Percentiles rank a stretch among this genome's conserved stretches.
These are phyloP conservation scores for Numida meleagris DNA, from an alignment of 2,113 vertebrate species.

Conservation along the genomic window DNA sequence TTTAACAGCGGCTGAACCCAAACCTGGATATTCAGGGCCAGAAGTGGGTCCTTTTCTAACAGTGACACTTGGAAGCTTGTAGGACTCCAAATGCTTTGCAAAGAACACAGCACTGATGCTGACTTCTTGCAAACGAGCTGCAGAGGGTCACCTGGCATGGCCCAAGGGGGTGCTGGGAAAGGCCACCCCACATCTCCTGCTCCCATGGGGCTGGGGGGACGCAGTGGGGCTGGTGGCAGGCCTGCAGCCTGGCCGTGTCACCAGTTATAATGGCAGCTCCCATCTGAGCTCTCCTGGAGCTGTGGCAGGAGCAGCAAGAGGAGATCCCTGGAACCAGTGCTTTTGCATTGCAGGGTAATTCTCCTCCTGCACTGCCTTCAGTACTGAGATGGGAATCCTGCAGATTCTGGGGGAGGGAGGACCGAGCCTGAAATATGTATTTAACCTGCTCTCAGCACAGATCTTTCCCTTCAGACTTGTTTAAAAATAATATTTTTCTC, in stretches of 20 bases:
- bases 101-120: accelerated
- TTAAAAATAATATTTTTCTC: slow-evolving; percentile 5
- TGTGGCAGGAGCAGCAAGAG: neutral
- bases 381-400: neutral
- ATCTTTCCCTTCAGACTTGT: neutral
- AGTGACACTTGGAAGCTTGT: neutral
- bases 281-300: neutral
- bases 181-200: accelerated
- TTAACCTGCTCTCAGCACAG: neutral
- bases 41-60: neutral
- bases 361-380: neutral
- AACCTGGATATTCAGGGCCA: neutral
- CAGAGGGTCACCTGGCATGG: neutral
- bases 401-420: neutral
- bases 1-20: slow-evolving; percentile 15
- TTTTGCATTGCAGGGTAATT: neutral
- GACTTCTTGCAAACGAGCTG: neutral
- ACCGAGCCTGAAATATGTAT: neutral
- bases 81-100: neutral
- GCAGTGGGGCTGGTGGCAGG: neutral
- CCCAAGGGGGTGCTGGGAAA: neutral
- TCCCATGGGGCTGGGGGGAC: neutral
- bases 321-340: neutral
- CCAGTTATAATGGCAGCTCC: neutral
- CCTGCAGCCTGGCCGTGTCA: neutral